phyloP scores from a whole-genome alignment of 2,113 vertebrate genomes.

The Nothoprocta pentlandii region DNA sequence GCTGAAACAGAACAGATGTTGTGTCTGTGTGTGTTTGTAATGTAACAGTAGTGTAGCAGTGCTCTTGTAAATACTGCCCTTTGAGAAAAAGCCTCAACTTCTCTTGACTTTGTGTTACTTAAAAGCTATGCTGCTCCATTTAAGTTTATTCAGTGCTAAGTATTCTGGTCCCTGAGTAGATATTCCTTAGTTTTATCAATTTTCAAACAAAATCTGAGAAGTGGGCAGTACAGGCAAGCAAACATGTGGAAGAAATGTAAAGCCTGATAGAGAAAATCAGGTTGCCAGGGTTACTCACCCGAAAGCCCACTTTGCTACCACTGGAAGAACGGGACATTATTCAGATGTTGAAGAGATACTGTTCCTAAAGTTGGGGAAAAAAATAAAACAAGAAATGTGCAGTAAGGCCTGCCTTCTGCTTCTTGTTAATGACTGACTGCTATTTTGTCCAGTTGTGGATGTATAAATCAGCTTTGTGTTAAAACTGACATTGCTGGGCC shows the following conservation, averaged over 20 bases:
- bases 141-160: neutral
- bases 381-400: neutral
- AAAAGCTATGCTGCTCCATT: neutral
- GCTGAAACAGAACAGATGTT: neutral
- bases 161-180: neutral
- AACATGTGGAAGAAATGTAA: neutral
- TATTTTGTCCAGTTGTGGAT: neutral
- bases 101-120: neutral
- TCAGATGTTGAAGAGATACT: neutral
- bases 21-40: neutral
- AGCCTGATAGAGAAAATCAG: neutral
- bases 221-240: neutral
- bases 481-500: neutral
- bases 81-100: neutral
- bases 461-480: neutral
- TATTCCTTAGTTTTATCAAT: neutral
- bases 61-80: neutral
- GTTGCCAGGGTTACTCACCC: neutral
- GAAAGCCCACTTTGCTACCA: neutral
- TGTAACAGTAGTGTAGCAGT: neutral
- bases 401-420: neutral
- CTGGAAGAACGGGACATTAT: neutral
- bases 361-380: neutral
- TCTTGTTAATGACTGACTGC: neutral
- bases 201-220: neutral